A percentile compares a stretch with the other conserved stretches of the same genome.
Conservation (phyloP, 2,888 invertebrate genomes). For the Drosophila histrio region DNA sequence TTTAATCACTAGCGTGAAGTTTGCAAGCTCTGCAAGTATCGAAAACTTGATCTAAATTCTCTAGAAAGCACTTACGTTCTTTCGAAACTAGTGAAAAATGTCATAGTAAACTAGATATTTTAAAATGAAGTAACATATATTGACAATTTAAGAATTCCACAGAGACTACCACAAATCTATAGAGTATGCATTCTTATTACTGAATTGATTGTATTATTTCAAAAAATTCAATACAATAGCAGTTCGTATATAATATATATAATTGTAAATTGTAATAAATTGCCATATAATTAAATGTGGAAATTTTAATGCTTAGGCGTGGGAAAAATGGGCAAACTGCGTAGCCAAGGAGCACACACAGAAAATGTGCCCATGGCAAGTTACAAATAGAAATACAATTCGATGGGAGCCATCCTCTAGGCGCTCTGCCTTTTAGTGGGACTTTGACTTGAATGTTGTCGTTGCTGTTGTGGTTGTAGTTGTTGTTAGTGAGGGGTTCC, state of each 20-base stretch:
- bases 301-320: conserved; percentile 39
- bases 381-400: conserved; percentile 29
- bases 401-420: conserved; percentile 8
- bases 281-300: conserved; percentile 56
- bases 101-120: no score
- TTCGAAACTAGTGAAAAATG: no score
- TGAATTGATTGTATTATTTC: conserved; percentile 40
- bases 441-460: not conserved
- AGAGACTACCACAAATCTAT: not conserved
- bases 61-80: no score
- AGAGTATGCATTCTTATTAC: conserved; percentile 9
- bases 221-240: conserved; percentile 68
- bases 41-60: no score
- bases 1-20: not conserved
- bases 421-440: not conserved
- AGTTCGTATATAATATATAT: conserved; percentile 37
- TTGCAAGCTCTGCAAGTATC: no score
- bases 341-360: conserved; percentile 3
- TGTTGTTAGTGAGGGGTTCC: not conserved
- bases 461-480: not conserved
- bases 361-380: conserved; percentile 6
- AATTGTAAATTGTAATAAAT: conserved; percentile 65
- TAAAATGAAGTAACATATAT: not conserved
- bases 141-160: not conserved
- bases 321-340: conserved; percentile 17